These are phyloP conservation scores for Spilarctia lutea DNA, from an alignment of 2,888 invertebrate genomes.

Conservation along the genomic window DNA sequence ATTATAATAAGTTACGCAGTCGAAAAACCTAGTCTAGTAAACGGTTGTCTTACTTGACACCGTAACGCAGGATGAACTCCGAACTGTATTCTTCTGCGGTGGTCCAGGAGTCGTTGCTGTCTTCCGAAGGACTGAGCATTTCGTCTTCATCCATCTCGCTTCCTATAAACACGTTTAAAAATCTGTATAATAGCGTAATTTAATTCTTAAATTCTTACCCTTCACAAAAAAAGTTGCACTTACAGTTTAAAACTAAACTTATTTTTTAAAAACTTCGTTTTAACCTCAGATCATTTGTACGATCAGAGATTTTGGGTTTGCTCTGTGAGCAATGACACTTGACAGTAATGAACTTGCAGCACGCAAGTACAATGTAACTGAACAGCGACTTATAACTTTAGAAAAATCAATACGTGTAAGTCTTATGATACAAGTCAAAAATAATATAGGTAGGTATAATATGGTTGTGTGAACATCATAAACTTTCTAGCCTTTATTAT, in stretches of 20 bases:
- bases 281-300: too few species aligned
- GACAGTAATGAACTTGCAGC: too few species aligned
- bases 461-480: background rate
- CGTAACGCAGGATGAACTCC: slow-evolving; percentile 92
- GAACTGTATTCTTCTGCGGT: slow-evolving; percentile 92
- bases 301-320: too few species aligned
- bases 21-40: background rate
- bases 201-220: background rate
- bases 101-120: slow-evolving; percentile 94
- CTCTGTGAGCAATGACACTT: too few species aligned
- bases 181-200: background rate
- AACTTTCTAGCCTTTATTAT: too few species aligned
- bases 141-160: slow-evolving; percentile 91
- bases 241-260: too few species aligned
- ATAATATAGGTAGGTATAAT: background rate
- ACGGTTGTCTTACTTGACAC: slow-evolving; percentile 79
- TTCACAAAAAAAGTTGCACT: background rate
- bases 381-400: too few species aligned
- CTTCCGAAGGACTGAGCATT: slow-evolving; percentile 90
- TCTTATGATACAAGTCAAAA: background rate
- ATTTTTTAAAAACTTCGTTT: too few species aligned
- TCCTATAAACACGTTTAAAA: slow-evolving; percentile 73
- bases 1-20: background rate
- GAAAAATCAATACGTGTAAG: too few species aligned
- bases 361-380: too few species aligned